These are phyloP conservation scores for Harpegnathos saltator DNA, from an alignment of 1,140 invertebrate species.

Conservation along the genomic window DNA sequence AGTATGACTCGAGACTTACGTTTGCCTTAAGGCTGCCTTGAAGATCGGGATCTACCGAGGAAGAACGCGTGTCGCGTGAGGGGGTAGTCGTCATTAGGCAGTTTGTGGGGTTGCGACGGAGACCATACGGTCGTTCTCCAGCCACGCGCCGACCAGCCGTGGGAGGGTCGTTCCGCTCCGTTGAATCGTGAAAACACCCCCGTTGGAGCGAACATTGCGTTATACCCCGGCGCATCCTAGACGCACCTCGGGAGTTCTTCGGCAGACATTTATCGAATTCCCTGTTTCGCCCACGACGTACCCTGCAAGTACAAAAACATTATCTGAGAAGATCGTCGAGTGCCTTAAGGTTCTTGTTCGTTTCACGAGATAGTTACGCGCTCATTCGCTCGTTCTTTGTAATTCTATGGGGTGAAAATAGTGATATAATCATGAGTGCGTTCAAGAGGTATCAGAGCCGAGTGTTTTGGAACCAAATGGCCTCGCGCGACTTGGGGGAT, in stretches of 20 bases:
- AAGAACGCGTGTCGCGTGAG: constrained; percentile 35
- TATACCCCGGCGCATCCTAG: constrained; percentile 20
- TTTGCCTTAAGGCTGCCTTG: not conserved
- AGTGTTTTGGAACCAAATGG: constrained; percentile 84
- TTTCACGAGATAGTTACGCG: not conserved
- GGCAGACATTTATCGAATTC: constrained; percentile 2
- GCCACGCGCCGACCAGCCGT: constrained; percentile 75
- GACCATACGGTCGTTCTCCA: constrained; percentile 74
- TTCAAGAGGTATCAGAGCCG: constrained; percentile 83
- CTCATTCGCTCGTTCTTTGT: not conserved
- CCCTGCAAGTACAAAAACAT: not conserved
- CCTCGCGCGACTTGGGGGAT: constrained; percentile 70
- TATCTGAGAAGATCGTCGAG: not conserved
- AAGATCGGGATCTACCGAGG: not conserved
- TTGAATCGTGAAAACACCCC: constrained; percentile 76
- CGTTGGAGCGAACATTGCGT: constrained; percentile 31
- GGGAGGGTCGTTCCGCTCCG: constrained; percentile 77
- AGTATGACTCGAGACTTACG: not conserved
- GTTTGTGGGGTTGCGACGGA: constrained; percentile 68
- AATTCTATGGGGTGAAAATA: constrained; percentile 14
- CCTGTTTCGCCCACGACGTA: constrained; percentile 16
- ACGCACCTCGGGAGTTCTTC: constrained; percentile 4
- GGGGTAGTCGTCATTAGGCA: constrained; percentile 49
- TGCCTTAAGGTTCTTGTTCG: not conserved
- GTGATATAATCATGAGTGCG: constrained; percentile 76